These are phyloP conservation scores for Rhadina sibilatrix DNA, from an alignment of 2,113 vertebrate species.

Conservation along the genomic window DNA sequence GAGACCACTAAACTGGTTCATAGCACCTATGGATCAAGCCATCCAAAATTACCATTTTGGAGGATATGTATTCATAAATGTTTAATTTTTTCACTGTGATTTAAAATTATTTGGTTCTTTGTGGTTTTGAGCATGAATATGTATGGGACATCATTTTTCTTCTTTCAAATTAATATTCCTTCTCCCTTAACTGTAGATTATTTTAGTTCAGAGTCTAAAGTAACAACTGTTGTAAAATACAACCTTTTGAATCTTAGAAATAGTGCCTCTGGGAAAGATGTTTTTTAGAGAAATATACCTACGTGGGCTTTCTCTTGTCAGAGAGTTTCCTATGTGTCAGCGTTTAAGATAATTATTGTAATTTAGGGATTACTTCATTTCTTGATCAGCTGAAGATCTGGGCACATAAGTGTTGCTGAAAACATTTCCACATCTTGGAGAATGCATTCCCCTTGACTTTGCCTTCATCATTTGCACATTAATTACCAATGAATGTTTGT, in stretches of 20 bases:
- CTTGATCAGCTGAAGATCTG: not conserved
- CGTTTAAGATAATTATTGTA: not conserved
- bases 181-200: not conserved
- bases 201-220: not conserved
- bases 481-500: not conserved
- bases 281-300: not conserved
- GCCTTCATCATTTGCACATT: not conserved
- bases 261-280: not conserved
- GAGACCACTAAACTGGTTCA: not conserved
- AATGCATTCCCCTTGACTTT: not conserved
- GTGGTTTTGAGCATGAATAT: not conserved
- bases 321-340: not conserved
- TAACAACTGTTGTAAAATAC: not conserved
- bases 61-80: not conserved
- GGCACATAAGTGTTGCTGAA: not conserved
- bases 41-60: not conserved
- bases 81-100: not conserved
- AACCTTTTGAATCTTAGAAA: not conserved
- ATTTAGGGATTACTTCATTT: not conserved
- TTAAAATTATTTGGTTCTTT: not conserved
- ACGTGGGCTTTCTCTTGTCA: not conserved
- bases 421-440: not conserved
- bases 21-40: not conserved
- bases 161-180: not conserved
- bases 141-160: not conserved